These are phyloP conservation scores for Bradypodion pumilum DNA, from an alignment of 2,797 vertebrate species.

Conservation along the genomic window DNA sequence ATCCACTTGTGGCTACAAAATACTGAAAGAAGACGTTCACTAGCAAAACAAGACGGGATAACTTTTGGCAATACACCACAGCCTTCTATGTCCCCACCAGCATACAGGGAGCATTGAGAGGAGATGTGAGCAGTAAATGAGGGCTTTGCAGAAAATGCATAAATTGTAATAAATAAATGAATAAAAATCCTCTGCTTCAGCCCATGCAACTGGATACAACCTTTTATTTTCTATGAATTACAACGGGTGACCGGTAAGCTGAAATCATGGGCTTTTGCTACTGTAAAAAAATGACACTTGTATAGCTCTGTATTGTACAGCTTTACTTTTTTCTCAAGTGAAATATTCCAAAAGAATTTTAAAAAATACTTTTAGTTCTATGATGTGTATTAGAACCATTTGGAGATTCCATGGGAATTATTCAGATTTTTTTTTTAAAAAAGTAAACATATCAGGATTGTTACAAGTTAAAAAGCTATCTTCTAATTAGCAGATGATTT, in stretches of 20 bases:
- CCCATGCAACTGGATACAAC: background rate
- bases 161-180: too few relatives aligned
- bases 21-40: background rate
- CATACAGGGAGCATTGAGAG: background rate
- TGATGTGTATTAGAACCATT: slow-evolving; percentile 54
- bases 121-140: background rate
- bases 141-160: background rate
- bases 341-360: slow-evolving; percentile 39
- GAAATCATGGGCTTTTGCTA: slow-evolving; percentile 33
- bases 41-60: background rate
- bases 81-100: too few relatives aligned
- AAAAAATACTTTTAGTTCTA: slow-evolving; percentile 45
- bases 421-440: slow-evolving; percentile 46
- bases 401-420: slow-evolving; percentile 40
- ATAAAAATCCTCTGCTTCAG: background rate
- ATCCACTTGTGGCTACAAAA: background rate
- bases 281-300: slow-evolving; percentile 35
- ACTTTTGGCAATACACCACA: too few relatives aligned
- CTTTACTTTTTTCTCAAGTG: slow-evolving; percentile 17
- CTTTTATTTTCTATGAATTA: background rate
- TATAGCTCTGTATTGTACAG: slow-evolving; percentile 36
- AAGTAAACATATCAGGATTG: slow-evolving; percentile 54
- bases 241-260: slow-evolving; percentile 44
- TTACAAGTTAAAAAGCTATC: slow-evolving; percentile 46
- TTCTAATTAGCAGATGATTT: slow-evolving; percentile 27